Evolutionary conservation across 1,140 invertebrate species (phyloP).

Genomic region (Chironomus striatipennis): DNA sequence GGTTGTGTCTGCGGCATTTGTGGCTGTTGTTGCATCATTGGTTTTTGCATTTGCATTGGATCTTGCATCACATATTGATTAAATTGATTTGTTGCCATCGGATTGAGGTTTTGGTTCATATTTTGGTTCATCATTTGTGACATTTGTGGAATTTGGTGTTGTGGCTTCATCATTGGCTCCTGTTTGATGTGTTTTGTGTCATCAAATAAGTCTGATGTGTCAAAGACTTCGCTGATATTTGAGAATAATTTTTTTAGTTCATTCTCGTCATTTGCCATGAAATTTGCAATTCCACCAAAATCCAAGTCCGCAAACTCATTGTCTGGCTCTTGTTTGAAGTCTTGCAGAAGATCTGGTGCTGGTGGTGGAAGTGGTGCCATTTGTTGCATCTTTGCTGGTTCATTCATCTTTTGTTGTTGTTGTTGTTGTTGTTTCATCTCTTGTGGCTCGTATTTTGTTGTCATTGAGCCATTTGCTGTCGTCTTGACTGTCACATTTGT

Average conservation of each 20-base stretch:
- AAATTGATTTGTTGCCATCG: not conserved
- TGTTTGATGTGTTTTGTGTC: not conserved
- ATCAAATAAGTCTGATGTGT: slow-evolving; percentile 66
- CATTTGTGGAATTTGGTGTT: slow-evolving; percentile 39
- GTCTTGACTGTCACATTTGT: slow-evolving; percentile 90
- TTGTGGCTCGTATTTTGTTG: slow-evolving; percentile 42
- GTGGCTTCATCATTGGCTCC: slow-evolving; percentile 48
- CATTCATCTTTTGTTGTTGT: slow-evolving; percentile 31
- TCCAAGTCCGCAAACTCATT: slow-evolving; percentile 75
- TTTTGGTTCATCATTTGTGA: not conserved
- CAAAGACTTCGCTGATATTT: slow-evolving; percentile 70
- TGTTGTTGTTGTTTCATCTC: slow-evolving; percentile 32
- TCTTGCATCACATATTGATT: slow-evolving; percentile 13
- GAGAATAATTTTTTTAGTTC: slow-evolving; percentile 37
- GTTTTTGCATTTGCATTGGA: slow-evolving; percentile 4
- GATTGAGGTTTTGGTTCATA: not conserved
- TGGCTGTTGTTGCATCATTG: slow-evolving; percentile 25
- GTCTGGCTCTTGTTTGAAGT: slow-evolving; percentile 79
- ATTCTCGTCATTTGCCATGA: slow-evolving; percentile 71
- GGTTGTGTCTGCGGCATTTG: slow-evolving; percentile 24
- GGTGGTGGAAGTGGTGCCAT: slow-evolving; percentile 29
- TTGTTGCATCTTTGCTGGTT: slow-evolving; percentile 33
- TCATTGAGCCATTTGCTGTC: slow-evolving; percentile 70
- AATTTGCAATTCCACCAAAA: slow-evolving; percentile 68
- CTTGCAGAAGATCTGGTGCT: slow-evolving; percentile 49